Percentiles rank a stretch among this genome's conserved stretches.
Conservation (phyloP, 2,888 invertebrate species). For the Amblyjoppa fuscipennis region DNA sequence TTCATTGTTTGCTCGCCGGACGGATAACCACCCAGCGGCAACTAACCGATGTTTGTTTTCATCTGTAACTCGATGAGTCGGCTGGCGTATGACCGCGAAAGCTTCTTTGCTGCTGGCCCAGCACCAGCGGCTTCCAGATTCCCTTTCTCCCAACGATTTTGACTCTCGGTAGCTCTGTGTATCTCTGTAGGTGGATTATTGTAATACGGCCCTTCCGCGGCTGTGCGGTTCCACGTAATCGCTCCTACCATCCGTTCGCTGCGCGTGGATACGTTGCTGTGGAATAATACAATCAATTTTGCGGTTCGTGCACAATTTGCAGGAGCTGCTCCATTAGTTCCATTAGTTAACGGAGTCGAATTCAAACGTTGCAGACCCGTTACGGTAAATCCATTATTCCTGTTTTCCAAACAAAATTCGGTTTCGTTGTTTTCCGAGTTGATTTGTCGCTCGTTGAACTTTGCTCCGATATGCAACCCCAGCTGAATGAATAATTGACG, state of each 20-base stretch:
- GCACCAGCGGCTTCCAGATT: slow-evolving; percentile 10
- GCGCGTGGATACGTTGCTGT: neutral
- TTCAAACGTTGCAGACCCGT: neutral
- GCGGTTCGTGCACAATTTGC: slow-evolving; percentile 27
- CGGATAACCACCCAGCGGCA: slow-evolving; percentile 19
- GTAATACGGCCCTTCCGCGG: neutral
- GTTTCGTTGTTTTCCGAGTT: neutral
- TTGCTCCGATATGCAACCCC: neutral
- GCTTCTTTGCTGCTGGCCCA: neutral
- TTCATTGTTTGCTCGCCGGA: slow-evolving; percentile 18
- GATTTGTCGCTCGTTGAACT: neutral
- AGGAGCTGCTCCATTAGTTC: neutral
- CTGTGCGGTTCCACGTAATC: slow-evolving; percentile 1
- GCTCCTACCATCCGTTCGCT: neutral
- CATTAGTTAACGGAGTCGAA: neutral
- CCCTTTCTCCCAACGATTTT: slow-evolving; percentile 6
- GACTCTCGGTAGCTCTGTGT: neutral
- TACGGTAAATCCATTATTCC: neutral
- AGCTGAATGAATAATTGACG: neutral
- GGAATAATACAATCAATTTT: slow-evolving; percentile 44
- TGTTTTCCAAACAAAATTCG: neutral
- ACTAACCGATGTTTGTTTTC: slow-evolving; percentile 16
- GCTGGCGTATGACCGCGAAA: slow-evolving; percentile 5
- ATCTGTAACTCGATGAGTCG: neutral
- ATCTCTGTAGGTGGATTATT: neutral